phyloP scores from a whole-genome alignment of 2,113 vertebrate species.

The Cyphomyrus discorhynchus region DNA sequence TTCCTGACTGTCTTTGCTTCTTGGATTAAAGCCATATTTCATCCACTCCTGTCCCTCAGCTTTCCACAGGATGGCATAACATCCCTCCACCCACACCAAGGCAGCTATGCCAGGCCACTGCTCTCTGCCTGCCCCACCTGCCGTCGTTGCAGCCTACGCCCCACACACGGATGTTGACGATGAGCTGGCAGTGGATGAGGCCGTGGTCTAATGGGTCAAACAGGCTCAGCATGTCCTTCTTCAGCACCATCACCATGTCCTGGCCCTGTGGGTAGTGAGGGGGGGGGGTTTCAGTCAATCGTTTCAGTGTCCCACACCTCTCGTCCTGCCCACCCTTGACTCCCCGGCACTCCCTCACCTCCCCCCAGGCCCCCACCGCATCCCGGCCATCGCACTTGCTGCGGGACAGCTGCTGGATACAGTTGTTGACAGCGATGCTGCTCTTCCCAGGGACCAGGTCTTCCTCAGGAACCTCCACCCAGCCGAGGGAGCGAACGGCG shows the following conservation, averaged over 20 bases:
- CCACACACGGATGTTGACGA: constrained; percentile 94
- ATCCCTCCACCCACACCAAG: background rate
- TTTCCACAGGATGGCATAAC: background rate
- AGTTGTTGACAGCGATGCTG: constrained; percentile 88
- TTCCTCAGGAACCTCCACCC: constrained; percentile 93
- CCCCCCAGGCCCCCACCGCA: constrained; percentile 61
- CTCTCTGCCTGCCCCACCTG: constrained; percentile 64
- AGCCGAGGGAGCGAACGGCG: constrained; percentile 85
- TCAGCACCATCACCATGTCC: constrained; percentile 91
- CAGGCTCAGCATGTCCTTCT: constrained; percentile 85
- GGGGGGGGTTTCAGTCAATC: background rate
- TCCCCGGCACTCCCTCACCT: constrained; percentile 64
- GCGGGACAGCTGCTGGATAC: constrained; percentile 92
- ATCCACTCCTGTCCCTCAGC: background rate
- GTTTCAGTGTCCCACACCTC: background rate
- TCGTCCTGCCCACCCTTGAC: background rate
- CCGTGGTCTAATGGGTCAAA: constrained; percentile 84
- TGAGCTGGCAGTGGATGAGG: constrained; percentile 83
- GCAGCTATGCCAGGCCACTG: background rate
- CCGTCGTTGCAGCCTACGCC: constrained; percentile 93
- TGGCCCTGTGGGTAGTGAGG: constrained; percentile 65
- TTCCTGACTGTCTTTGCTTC: background rate
- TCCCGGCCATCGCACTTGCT: constrained; percentile 63
- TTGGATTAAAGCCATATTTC: background rate
- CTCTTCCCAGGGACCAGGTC: constrained; percentile 89